Evolutionary conservation across 2,888 invertebrate genomes (phyloP).

Genomic region (Leptinotarsa tumamoca): DNA sequence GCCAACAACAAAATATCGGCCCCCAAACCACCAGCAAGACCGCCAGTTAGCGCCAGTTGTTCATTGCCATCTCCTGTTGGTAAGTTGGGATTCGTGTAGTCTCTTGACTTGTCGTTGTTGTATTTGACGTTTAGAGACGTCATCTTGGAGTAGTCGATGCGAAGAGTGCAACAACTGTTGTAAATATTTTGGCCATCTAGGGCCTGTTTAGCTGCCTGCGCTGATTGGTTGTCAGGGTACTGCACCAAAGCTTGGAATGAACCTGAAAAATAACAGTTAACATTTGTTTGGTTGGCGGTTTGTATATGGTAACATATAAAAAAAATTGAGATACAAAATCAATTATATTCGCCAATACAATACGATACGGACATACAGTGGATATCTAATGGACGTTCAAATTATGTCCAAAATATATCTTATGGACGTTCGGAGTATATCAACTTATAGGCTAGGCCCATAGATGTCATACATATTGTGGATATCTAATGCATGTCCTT

Average conservation of each 20-base stretch:
- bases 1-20: conserved; percentile 74
- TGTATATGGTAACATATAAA: too few relatives aligned
- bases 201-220: conserved; percentile 96
- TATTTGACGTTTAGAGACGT: conserved; percentile 98
- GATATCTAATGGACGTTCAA: too few relatives aligned
- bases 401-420: too few relatives aligned
- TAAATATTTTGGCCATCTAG: conserved; percentile 99
- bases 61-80: conserved; percentile 94
- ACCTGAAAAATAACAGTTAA: conserved; percentile 72
- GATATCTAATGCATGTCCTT: too few relatives aligned
- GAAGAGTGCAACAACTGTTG: conserved; percentile 98
- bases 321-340: too few relatives aligned
- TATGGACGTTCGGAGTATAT: too few relatives aligned
- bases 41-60: conserved; percentile 69
- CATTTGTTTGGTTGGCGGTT: background rate
- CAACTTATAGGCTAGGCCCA: too few relatives aligned
- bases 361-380: too few relatives aligned
- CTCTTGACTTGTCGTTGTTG: conserved; percentile 99
- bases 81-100: conserved; percentile 98
- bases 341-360: too few relatives aligned
- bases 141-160: conserved; percentile 99
- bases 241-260: conserved; percentile 99
- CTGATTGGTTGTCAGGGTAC: conserved; percentile 96
- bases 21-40: conserved; percentile 72
- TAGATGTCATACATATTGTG: too few relatives aligned